These are phyloP conservation scores for Vidua chalybeata DNA, from an alignment of 2,113 vertebrate species.

Conservation along the genomic window DNA sequence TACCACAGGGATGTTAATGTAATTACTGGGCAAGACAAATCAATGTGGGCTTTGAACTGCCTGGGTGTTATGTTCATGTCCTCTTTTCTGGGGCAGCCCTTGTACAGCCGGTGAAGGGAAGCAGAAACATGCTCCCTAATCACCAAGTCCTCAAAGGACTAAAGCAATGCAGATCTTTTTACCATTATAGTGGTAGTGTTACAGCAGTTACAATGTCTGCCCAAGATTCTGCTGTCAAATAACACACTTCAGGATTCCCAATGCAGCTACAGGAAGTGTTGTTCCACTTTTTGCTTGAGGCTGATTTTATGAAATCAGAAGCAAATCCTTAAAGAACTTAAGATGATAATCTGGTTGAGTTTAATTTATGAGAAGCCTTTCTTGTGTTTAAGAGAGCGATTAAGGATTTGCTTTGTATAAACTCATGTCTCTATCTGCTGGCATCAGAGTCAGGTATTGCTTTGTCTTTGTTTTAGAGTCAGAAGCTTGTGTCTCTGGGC, in stretches of 20 bases:
- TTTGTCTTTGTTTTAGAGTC: neutral
- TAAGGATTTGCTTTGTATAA: slow-evolving; percentile 2
- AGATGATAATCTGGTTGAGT: neutral
- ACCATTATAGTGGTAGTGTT: neutral
- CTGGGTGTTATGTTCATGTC: neutral
- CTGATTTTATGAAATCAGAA: slow-evolving; percentile 1
- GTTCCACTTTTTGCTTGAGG: neutral
- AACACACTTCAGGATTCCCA: neutral
- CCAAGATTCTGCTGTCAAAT: neutral
- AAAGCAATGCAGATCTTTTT: neutral
- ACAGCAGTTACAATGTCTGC: neutral
- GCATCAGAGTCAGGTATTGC: neutral
- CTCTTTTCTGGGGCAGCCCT: slow-evolving; percentile 20
- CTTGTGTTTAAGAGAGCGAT: neutral
- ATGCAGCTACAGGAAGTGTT: neutral
- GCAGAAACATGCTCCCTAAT: neutral
- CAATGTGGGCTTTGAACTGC: slow-evolving; percentile 4
- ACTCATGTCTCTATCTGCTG: neutral
- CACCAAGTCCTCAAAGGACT: neutral
- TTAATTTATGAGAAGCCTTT: slow-evolving; percentile 25
- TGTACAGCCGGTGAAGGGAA: neutral
- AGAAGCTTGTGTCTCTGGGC: neutral
- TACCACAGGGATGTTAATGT: neutral
- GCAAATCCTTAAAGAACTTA: slow-evolving; percentile 31
- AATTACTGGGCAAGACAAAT: slow-evolving; percentile 22